Percentiles rank a stretch among this genome's conserved stretches.
These are phyloP conservation scores for Venturia canescens DNA, from an alignment of 1,140 invertebrate species.

Conservation along the genomic window DNA sequence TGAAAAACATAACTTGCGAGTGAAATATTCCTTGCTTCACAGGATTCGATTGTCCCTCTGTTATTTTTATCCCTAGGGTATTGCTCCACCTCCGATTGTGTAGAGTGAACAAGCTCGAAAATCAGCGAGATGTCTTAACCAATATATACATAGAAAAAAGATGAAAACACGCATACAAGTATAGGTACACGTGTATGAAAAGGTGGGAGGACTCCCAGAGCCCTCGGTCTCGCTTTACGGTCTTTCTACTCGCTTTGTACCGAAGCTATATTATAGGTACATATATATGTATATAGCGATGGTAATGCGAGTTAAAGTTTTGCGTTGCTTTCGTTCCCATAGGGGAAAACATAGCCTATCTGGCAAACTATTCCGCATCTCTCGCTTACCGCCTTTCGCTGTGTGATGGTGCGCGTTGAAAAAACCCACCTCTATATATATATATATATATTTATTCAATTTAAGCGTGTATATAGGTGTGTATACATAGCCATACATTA, in stretches of 20 bases:
- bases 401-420: not conserved
- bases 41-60: not conserved
- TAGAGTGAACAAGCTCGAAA: not conserved
- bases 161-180: not conserved
- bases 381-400: conserved; percentile 21
- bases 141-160: not conserved
- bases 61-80: not conserved
- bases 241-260: conserved; percentile 33
- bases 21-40: too few relatives aligned
- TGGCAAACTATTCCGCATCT: conserved; percentile 15
- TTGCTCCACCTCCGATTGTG: not conserved
- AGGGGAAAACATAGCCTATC: conserved; percentile 29
- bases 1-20: too few relatives aligned
- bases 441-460: too few relatives aligned
- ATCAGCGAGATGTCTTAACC: conserved; percentile 1
- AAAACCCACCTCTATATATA: too few relatives aligned
- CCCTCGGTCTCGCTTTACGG: conserved; percentile 10
- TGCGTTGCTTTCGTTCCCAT: conserved; percentile 37
- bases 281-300: not conserved
- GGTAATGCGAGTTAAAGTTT: conserved; percentile 40
- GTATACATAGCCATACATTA: not conserved
- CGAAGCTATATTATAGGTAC: not conserved
- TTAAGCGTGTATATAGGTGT: not conserved
- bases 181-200: not conserved
- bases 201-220: not conserved